Conservation (phyloP, 2,797 vertebrate genomes). For the Artibeus jamaicensis region DNA sequence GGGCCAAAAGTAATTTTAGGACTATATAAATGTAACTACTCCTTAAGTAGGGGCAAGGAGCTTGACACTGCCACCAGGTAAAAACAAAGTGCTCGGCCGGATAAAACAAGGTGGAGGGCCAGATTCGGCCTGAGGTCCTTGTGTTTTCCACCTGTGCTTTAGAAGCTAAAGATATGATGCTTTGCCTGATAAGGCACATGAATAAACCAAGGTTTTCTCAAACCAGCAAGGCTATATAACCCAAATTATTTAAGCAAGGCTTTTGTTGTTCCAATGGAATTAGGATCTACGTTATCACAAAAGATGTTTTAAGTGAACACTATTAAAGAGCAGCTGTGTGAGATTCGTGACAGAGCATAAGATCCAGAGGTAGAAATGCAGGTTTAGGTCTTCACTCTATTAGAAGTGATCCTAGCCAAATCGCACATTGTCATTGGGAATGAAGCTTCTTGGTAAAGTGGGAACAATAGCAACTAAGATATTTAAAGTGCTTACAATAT, state of each 20-base stretch:
- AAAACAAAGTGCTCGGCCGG: too few relatives aligned
- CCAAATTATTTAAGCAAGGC: background rate
- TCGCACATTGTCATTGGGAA: background rate
- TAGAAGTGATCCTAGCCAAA: background rate
- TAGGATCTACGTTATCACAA: background rate
- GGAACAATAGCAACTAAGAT: background rate
- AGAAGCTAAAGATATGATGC: background rate
- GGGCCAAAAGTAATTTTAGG: too few relatives aligned
- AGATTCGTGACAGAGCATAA: background rate
- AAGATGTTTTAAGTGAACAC: background rate
- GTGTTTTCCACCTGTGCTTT: too few relatives aligned
- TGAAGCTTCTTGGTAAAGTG: background rate
- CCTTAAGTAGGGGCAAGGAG: too few relatives aligned
- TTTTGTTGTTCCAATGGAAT: background rate
- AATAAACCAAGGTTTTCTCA: background rate
- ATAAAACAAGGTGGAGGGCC: too few relatives aligned
- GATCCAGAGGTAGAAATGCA: background rate
- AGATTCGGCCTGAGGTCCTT: too few relatives aligned
- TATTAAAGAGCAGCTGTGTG: background rate
- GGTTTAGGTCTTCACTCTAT: background rate
- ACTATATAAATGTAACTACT: too few relatives aligned
- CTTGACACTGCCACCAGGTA: too few relatives aligned
- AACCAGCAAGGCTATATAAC: background rate
- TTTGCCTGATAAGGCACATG: background rate
- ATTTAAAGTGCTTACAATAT: background rate